These are phyloP conservation scores for Brachyistius frenatus DNA, from an alignment of 2,113 vertebrate genomes.

Conservation along the genomic window DNA sequence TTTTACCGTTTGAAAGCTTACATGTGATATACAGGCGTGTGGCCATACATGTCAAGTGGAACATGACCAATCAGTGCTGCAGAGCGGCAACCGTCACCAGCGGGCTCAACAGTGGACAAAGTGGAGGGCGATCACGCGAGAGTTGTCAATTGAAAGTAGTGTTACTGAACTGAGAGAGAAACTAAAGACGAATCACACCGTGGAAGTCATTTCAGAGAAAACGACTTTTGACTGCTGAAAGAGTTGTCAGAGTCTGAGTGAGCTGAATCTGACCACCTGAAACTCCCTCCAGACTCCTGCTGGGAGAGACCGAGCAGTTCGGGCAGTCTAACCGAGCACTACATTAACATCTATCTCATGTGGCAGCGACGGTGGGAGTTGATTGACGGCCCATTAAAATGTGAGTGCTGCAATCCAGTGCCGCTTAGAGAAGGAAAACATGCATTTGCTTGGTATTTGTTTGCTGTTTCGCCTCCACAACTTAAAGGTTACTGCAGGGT, in stretches of 20 bases:
- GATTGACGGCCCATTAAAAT: background rate
- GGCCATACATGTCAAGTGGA: too few species aligned
- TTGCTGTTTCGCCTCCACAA: background rate
- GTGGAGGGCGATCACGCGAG: too few species aligned
- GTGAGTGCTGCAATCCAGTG: constrained; percentile 3
- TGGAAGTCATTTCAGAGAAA: background rate
- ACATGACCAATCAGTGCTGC: background rate
- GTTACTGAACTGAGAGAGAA: background rate
- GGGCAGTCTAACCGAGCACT: too few species aligned
- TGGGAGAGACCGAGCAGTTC: background rate
- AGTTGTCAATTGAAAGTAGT: background rate
- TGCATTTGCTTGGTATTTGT: background rate
- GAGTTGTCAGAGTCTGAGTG: background rate
- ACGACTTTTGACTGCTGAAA: too few species aligned
- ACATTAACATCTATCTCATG: background rate
- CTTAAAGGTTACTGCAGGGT: background rate
- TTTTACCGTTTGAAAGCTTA: too few species aligned
- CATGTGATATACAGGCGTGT: too few species aligned
- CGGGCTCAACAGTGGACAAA: background rate
- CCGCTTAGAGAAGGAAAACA: background rate
- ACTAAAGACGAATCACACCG: background rate
- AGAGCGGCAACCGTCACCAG: background rate
- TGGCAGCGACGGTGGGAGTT: background rate
- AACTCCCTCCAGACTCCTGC: constrained; percentile 19
- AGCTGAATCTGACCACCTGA: constrained; percentile 7